These are phyloP conservation scores for Protula sp. DNA, from an alignment of 2,888 invertebrate genomes.

Conservation along the genomic window DNA sequence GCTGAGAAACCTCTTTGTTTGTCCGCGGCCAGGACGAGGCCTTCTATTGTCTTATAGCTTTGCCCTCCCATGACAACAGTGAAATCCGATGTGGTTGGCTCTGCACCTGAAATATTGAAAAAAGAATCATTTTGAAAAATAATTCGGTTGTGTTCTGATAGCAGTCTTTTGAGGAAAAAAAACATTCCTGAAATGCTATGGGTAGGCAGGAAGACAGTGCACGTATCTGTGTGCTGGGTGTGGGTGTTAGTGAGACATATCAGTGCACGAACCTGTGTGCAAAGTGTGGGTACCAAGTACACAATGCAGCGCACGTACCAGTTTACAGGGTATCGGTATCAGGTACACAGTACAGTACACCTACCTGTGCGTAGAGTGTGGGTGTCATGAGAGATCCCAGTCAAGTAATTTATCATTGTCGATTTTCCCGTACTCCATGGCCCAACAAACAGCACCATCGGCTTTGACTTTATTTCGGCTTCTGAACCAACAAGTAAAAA, in stretches of 20 bases:
- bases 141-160: not conserved
- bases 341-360: too few species aligned
- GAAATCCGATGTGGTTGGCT: conserved; percentile 61
- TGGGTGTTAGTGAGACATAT: too few species aligned
- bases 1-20: conserved; percentile 77
- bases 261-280: too few species aligned
- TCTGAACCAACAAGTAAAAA: conserved; percentile 60
- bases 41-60: conserved; percentile 77
- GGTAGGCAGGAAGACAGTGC: too few species aligned
- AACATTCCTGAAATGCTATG: conserved; percentile 1
- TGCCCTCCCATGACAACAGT: conserved; percentile 77
- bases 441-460: conserved; percentile 86
- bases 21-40: conserved; percentile 89
- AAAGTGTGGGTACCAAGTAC: too few species aligned
- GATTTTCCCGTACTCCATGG: conserved; percentile 97
- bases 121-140: not conserved
- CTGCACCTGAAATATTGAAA: conserved; percentile 63
- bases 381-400: conserved; percentile 74
- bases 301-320: too few species aligned
- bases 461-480: conserved; percentile 91
- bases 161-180: too few species aligned
- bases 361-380: conserved; percentile 65
- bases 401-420: conserved; percentile 84
- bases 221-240: too few species aligned
- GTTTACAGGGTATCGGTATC: too few species aligned